These are phyloP conservation scores for Ctenopoma kingsleyae DNA, from an alignment of 2,797 vertebrate genomes.

Conservation along the genomic window DNA sequence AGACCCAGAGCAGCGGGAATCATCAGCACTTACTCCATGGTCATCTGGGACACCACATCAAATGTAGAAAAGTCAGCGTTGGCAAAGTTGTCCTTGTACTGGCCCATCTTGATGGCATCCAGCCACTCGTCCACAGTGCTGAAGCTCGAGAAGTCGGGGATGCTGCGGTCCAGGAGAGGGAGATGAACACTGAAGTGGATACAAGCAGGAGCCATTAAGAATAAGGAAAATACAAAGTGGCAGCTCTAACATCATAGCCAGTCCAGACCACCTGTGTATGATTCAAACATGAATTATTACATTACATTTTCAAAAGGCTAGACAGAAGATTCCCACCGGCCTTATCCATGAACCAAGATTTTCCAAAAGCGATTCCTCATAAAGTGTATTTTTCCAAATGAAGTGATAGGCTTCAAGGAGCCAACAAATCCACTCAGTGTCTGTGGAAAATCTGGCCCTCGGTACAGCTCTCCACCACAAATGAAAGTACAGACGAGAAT, in stretches of 20 bases:
- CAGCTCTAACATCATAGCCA: conserved; percentile 18
- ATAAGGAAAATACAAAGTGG: conserved; percentile 6
- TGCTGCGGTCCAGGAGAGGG: conserved; percentile 95
- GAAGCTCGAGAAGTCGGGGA: conserved; percentile 98
- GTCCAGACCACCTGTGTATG: conserved; percentile 60
- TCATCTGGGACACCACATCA: conserved; percentile 98
- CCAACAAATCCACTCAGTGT: conserved; percentile 66
- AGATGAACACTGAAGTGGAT: conserved; percentile 90
- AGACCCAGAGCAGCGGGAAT: conserved; percentile 28
- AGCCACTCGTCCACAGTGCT: conserved; percentile 98
- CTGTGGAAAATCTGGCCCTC: conserved; percentile 74
- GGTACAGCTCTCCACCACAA: conserved; percentile 62
- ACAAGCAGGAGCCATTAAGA: conserved; percentile 33
- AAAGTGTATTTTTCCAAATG: conserved; percentile 76
- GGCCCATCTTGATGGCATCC: conserved; percentile 99
- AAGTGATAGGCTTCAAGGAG: conserved; percentile 76
- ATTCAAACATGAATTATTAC: conserved; percentile 63
- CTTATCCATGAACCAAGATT: conserved; percentile 59
- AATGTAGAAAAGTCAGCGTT: conserved; percentile 93
- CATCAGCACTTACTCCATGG: conserved; percentile 94
- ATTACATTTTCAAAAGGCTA: conserved; percentile 52
- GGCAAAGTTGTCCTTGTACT: conserved; percentile 98
- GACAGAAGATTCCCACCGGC: conserved; percentile 45
- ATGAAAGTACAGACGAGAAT: conserved; percentile 71
- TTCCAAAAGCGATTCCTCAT: conserved; percentile 70